Percentiles rank a stretch among this genome's conserved stretches.
These are phyloP conservation scores for Acrobasis suavella DNA, from an alignment of 2,888 invertebrate genomes.

Conservation along the genomic window DNA sequence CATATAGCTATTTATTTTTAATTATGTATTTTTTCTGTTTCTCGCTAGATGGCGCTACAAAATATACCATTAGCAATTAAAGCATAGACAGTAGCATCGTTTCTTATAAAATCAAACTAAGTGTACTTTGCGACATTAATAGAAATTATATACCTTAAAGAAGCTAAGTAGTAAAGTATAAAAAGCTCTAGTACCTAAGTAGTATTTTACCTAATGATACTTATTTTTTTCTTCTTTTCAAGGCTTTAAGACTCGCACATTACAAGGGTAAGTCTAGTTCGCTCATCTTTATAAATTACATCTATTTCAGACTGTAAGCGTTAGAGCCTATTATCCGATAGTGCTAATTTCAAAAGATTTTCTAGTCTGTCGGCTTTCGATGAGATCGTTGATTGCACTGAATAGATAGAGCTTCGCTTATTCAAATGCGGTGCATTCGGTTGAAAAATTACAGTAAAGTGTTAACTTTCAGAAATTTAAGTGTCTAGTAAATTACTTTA, in stretches of 20 bases:
- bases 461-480: background rate
- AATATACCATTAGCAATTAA: no score
- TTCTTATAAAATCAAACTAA: no score
- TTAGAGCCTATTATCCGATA: background rate
- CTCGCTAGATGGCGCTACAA: no score
- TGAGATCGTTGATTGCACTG: conserved; percentile 18
- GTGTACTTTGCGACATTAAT: no score
- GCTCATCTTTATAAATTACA: background rate
- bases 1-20: no score
- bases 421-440: background rate
- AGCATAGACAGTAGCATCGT: no score
- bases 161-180: no score
- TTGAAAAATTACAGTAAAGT: background rate
- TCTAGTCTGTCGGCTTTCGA: conserved; percentile 6
- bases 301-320: background rate
- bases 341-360: background rate
- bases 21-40: no score
- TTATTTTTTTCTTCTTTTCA: no score
- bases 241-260: background rate
- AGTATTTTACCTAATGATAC: no score
- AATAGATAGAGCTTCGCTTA: background rate
- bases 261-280: background rate
- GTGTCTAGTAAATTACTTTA: background rate
- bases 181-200: no score
- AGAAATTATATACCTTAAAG: no score